Base-by-base conservation (phyloP, 2,888 invertebrate species). In the Onthophagus sagittarius region DNA sequence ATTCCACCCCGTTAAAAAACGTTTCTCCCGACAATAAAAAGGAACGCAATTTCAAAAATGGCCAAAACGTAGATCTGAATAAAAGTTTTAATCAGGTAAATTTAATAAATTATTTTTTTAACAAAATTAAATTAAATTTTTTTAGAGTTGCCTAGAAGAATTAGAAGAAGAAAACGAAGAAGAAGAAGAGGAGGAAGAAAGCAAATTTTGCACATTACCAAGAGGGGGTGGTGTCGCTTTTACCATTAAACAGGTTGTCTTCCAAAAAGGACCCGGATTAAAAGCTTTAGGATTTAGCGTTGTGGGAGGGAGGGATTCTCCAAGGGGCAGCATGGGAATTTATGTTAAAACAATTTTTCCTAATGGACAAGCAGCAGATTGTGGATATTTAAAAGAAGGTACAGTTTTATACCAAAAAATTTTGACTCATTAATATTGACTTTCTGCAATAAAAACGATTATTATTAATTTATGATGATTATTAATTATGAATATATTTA, bases 211-310 rank as follows among this genome's bases (percentile, higher is more conserved):
- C 83, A 93, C 93, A 5, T 84, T 93, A 71, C 93, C 93, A 0
- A 84, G 90, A 75, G 87, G 88, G 7, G 86, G 87, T 15, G 87
- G 87, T 72, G 86, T 86, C 73, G 86, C 88, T 5, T 89, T 88
- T 78, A 88, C 88, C 33, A 89, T 89, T 76, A 81, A 83, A 13
- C 89, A 90, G 73, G 90, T 93, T 15, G 90, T 91, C 5, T 90
- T 92, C 81, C 91, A 93, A 82, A 95, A 95, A 82, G 95, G 94
- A 0, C 90, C 90, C 7, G 93, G 94, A 0, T 93, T 93, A 83
- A 95, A 94, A 85, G 93, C 94, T 0, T 88, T 95, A 53, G 95
- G 95, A n/a, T 96, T 96, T 83, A 95, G 94, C 11, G 94, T 96
- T 79, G 95, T 95, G 2, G 96, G 95, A 63, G 95, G 95, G 69